Base-by-base conservation (phyloP, 2,797 vertebrate species). In the Lacerta agilis region DNA sequence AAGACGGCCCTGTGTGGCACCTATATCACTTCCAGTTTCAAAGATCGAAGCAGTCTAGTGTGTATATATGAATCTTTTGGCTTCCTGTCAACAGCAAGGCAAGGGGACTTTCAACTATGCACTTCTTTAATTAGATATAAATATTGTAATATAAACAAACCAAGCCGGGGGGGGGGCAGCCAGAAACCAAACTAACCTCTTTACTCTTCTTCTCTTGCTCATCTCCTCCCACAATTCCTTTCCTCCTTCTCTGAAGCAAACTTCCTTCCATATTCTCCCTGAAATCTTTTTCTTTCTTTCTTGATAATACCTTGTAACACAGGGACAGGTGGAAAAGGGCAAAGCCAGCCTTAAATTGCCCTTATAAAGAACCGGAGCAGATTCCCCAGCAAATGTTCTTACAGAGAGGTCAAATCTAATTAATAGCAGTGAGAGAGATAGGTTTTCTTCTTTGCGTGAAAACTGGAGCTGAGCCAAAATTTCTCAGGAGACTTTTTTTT, bases 121-220 rank as follows among this genome's bases (percentile, higher is more conserved):
- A 49, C 11, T 49, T 49, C 10, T 49, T 49, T 49, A 11, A 49
- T 45, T 45, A 10, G 9, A 45, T 45, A 11, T 45, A 33, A 73
- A 6, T 33, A 36, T 23, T 61, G n/a, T 11, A 49, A 49, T 92
- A 84, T 29, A 66, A 76, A 90, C 87, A 38, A 79, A 66, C 88
- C 67, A 86, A 49, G 43, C 0, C 79, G 88, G 27, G 87, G 87
- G 15, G 1, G 10, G 45, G 45, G 3, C 49, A 75, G 1, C 1
- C 88, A 84, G 84, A 92, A 8, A 36, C 45, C 7, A 36, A 49
- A 86, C 36, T 82, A 86, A 91, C 77, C 45, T 80, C 89, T 92
- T 87, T 27, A 2, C 7, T 15, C 41, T 67, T 88, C 15, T 86
- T 85, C 41, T 7, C 8, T 9, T 33, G 11, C 1, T 2, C n/a